Base-by-base conservation (phyloP, 2,888 invertebrate genomes). In the Papilio gigon region DNA sequence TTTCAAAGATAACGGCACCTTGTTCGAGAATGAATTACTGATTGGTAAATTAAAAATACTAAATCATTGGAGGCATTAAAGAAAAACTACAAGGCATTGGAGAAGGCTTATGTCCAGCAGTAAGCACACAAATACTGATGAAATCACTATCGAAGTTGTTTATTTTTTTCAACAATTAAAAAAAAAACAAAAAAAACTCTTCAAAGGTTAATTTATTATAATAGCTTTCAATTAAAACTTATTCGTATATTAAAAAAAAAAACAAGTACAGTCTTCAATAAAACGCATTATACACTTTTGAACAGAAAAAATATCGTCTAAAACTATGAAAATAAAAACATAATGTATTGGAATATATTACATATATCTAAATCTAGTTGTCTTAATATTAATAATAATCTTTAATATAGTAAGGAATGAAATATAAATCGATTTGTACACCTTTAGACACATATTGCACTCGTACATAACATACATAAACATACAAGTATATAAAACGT, bases 331-430 rank as follows among this genome's bases (percentile, higher is more conserved):
- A 35, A 30, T 22, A 37, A 37, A 37, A 22, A 37, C 11, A 0
- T 5, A 22, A 25, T 14, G 8, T 22, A 60, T 25, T 37, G 25
- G 17, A 37, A 44, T 50, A 11, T n/a, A n/a, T n/a, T n/a, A n/a
- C 12, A 12, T 35, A 11, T 61, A 1, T 5, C 33, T 35, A 35
- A 33, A 37, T 37, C 50, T 47, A 62, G 1, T 40, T 60, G 1
- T 25, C 25, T 44, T 17, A 25, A 6, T 25, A 27, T 44, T n/a
- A n/a, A n/a, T n/a, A n/a, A n/a, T n/a, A n/a, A n/a, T n/a, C n/a
- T n/a, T 22, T 47, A 44, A 33, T 33, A 47, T 5, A 20, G 17
- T 63, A 64, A 37, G 63, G 50, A 64, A 64, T 64, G 50, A 64
- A 53, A n/a, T 50, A 37, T 33, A 27, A 17, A 44, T 30, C n/a